Evolutionary conservation across 1,140 invertebrate genomes (phyloP).

Genomic region (Stegodyphus mimosarum): DNA sequence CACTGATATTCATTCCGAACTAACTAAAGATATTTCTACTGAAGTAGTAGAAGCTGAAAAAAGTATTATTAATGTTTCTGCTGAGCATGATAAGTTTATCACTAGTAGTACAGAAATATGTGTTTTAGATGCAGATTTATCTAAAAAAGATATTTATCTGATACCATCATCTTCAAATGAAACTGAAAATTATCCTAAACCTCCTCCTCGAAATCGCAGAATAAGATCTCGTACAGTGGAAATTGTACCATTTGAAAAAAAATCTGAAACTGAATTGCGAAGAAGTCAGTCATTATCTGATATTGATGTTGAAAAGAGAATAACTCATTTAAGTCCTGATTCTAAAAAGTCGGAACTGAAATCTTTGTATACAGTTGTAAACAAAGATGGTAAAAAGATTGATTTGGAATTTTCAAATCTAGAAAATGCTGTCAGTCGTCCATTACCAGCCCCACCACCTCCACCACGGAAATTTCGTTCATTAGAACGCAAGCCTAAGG

Average conservation of each 20-base stretch:
- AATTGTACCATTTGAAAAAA: constrained; percentile 15
- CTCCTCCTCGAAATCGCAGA: constrained; percentile 41
- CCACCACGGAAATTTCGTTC: constrained; percentile 48
- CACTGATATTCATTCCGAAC: not conserved
- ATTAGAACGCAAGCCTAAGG: constrained; percentile 23
- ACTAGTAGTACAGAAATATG: not conserved
- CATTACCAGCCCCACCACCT: constrained; percentile 53
- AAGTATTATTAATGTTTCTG: not conserved
- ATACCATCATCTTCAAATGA: not conserved
- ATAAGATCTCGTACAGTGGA: constrained; percentile 54
- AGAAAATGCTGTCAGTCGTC: constrained; percentile 37
- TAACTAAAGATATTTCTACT: not conserved
- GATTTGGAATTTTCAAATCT: constrained; percentile 18
- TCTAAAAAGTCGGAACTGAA: constrained; percentile 17
- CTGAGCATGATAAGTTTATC: not conserved
- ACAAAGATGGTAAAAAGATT: constrained; percentile 41
- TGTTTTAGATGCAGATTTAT: not conserved
- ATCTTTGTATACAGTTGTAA: constrained; percentile 45
- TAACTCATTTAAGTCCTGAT: not conserved
- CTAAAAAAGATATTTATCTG: not conserved
- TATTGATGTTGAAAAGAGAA: constrained; percentile 37
- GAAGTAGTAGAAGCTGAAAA: not conserved
- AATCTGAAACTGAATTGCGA: not conserved
- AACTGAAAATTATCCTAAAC: constrained; percentile 18
- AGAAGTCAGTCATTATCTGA: constrained; percentile 57